Percentiles rank a stretch among this genome's conserved stretches.
Conservation (phyloP, 2,797 vertebrate species). For the Acipenser ruthenus region DNA sequence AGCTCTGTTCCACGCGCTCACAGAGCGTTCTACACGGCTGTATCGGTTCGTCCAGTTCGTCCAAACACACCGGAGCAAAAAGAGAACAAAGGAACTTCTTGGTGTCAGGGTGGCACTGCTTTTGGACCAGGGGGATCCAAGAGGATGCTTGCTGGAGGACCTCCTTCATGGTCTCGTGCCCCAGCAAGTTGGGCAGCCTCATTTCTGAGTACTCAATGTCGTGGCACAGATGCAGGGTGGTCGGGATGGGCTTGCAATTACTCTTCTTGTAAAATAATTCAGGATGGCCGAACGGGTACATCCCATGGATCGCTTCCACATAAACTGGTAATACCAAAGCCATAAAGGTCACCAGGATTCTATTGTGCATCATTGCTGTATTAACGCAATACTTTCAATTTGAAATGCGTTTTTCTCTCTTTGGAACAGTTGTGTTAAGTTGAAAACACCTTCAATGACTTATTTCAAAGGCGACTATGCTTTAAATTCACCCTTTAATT, state of each 20-base stretch:
- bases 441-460: neutral
- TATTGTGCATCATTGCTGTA: conserved; percentile 30
- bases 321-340: conserved; percentile 46
- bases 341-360: conserved; percentile 45
- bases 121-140: conserved; percentile 73
- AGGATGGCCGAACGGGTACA: conserved; percentile 79
- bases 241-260: conserved; percentile 65
- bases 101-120: conserved; percentile 71
- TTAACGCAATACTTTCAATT: too few species aligned
- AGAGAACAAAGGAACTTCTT: conserved; percentile 80
- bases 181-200: conserved; percentile 75
- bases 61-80: conserved; percentile 75
- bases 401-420: neutral
- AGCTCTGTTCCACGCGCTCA: conserved; percentile 79
- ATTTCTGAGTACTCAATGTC: conserved; percentile 72
- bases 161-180: conserved; percentile 66
- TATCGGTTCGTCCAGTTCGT: conserved; percentile 89
- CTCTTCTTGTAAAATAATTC: conserved; percentile 81
- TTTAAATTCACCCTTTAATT: neutral
- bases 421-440: neutral
- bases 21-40: conserved; percentile 91
- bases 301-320: conserved; percentile 63
- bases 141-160: conserved; percentile 73
- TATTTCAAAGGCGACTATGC: neutral
- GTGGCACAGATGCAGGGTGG: conserved; percentile 66